Base-by-base conservation (phyloP, 2,888 invertebrate species). In the Saturnia pavonia region DNA sequence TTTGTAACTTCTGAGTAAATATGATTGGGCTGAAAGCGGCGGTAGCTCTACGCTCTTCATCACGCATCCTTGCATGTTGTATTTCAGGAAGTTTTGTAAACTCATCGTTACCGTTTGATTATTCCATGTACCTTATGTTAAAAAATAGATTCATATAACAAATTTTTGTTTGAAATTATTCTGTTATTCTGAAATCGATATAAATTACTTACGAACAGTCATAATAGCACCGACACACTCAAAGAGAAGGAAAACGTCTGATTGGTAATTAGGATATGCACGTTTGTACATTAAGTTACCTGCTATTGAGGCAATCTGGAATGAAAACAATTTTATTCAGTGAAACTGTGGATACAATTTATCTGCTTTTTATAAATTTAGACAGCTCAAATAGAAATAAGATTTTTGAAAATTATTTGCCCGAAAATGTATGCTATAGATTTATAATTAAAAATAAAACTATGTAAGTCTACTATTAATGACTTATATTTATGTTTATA, bases 201-300 rank as follows among this genome's bases (percentile, higher is more conserved):
- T 14, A 43, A 25, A 70, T 57, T 74, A 86, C 94, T 93, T 87
- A 95, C 95, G 89, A 72, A 95, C 85, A 42, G 92, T 94, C 8
- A 95, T 75, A 22, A 82, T 77, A 1, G 95, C 95, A 2, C 95
- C 94, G 0, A 94, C 91, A 4, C 94, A 88, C 81, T 95, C 94
- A 0, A 96, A 85, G 1, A 96, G 87, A 22, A 96, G 75, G 76
- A 95, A 96, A 8, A 96, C 80, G 81, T 96, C 96, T 0, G 96
- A 96, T 19, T 95, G 95, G 82, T 96, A 96, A 40, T 94, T 94
- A 0, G 88, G 92, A 78, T 95, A 92, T 0, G 87, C 82, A 74
- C 95, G 94, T 81, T 96, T 96, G 77, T 96, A 87, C 92, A 96
- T 95, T 68, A 96, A 80, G 78, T 96, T 96, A 1, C 96, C 96